Conservation (phyloP, 64 coral and sea anemone genomes). For the Actinia tenebrosa region DNA sequence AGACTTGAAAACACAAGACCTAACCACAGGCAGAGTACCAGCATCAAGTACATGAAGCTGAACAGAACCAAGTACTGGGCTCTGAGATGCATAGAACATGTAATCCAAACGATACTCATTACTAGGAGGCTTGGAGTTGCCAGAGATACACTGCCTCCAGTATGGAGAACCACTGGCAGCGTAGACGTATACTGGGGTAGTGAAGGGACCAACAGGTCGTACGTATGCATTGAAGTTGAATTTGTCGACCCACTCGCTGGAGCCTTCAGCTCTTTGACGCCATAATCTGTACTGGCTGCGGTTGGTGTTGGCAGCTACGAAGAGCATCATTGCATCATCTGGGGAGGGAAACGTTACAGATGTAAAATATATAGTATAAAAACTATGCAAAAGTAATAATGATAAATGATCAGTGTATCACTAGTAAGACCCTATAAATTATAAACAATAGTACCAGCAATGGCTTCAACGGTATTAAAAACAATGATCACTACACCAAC, state of each 20-base stretch:
- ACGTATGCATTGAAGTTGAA: slow-evolving; percentile 64
- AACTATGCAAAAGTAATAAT: no score
- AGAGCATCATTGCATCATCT: slow-evolving; percentile 56
- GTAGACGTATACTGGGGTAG: slow-evolving; percentile 80
- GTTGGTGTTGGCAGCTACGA: slow-evolving; percentile 67
- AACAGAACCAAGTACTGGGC: slow-evolving; percentile 40
- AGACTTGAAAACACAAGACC: slow-evolving; percentile 66
- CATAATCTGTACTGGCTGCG: slow-evolving; percentile 69
- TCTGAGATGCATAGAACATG: slow-evolving; percentile 78
- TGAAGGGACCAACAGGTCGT: slow-evolving; percentile 58
- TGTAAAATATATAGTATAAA: no score
- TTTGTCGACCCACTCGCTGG: slow-evolving; percentile 77
- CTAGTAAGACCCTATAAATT: no score
- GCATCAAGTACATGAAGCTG: slow-evolving; percentile 67
- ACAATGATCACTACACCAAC: no score
- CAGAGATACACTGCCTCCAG: slow-evolving; percentile 87
- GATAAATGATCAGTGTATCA: no score
- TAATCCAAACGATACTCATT: slow-evolving; percentile 87
- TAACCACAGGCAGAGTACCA: slow-evolving; percentile 79
- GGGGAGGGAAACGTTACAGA: no score
- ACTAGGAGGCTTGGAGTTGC: slow-evolving; percentile 61
- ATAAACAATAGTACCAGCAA: no score
- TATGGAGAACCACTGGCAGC: slow-evolving; percentile 86
- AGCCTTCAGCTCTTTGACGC: slow-evolving; percentile 58
- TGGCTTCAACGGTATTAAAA: no score